Conservation (phyloP, 2,888 invertebrate genomes). For the Cinara cedri region DNA sequence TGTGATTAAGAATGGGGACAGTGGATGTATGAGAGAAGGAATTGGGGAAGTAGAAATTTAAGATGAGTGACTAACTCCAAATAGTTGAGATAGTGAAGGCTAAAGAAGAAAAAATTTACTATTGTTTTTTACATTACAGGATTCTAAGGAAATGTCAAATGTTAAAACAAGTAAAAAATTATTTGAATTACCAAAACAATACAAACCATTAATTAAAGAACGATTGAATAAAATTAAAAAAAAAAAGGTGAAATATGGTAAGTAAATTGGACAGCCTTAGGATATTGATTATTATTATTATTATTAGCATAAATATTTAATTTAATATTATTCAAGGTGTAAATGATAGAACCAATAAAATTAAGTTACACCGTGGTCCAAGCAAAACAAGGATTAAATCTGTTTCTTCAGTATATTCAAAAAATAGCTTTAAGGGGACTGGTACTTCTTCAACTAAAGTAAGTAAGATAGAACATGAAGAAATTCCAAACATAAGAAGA, state of each 20-base stretch:
- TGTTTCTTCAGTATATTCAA: conserved; percentile 23
- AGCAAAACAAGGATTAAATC: conserved; percentile 22
- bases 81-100: too few species aligned
- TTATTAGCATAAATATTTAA: too few species aligned
- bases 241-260: neutral
- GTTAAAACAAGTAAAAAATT: neutral
- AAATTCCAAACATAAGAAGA: conserved; percentile 20
- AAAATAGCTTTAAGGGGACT: neutral
- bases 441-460: neutral
- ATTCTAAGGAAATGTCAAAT: neutral
- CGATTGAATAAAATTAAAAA: neutral
- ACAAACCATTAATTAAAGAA: neutral
- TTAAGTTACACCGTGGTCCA: neutral
- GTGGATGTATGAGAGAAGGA: too few species aligned
- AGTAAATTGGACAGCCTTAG: neutral
- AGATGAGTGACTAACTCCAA: too few species aligned
- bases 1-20: too few species aligned
- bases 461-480: neutral
- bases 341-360: neutral
- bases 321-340: conserved; percentile 7
- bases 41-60: too few species aligned
- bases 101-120: too few species aligned
- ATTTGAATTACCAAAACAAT: conserved; percentile 28
- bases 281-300: neutral
- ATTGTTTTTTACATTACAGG: conserved; percentile 8